A percentile compares a stretch with the other conserved stretches of the same genome.
Evolutionary conservation across 2,113 vertebrate genomes (phyloP).

Genomic region (Oreochromis tanganicae): DNA sequence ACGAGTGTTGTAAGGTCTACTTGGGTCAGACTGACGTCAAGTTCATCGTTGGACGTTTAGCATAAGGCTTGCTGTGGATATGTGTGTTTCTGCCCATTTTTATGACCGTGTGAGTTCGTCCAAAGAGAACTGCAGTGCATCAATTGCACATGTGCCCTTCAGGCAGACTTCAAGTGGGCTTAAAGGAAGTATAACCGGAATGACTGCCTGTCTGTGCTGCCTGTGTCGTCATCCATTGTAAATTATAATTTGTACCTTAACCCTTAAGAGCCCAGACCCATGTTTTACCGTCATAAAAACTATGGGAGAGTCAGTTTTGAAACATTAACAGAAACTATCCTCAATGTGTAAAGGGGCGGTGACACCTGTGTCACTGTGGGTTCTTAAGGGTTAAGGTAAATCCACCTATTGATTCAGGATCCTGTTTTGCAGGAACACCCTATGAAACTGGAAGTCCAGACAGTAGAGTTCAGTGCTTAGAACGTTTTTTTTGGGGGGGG

Average conservation of each 20-base stretch:
- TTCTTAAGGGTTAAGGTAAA: too few relatives aligned
- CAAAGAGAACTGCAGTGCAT: neutral
- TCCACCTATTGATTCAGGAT: neutral
- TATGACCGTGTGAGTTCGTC: neutral
- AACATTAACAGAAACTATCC: too few relatives aligned
- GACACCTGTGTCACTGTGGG: too few relatives aligned
- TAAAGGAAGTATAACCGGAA: neutral
- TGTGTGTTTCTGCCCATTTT: neutral
- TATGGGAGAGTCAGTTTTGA: too few relatives aligned
- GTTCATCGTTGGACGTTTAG: neutral
- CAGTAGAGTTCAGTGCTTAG: neutral
- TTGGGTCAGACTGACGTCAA: neutral
- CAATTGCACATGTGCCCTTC: fast-evolving
- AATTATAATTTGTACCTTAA: neutral
- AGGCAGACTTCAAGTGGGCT: neutral
- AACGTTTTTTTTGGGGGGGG: neutral
- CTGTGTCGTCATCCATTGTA: neutral
- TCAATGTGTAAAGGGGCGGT: too few relatives aligned
- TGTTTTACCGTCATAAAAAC: too few relatives aligned
- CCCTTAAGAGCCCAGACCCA: too few relatives aligned
- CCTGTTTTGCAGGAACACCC: neutral
- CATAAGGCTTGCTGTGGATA: neutral
- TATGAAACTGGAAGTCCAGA: neutral
- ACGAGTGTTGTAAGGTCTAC: neutral
- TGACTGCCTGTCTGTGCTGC: neutral